These are phyloP conservation scores for Sialis fuliginosa DNA, from an alignment of 2,888 invertebrate species.

Conservation along the genomic window DNA sequence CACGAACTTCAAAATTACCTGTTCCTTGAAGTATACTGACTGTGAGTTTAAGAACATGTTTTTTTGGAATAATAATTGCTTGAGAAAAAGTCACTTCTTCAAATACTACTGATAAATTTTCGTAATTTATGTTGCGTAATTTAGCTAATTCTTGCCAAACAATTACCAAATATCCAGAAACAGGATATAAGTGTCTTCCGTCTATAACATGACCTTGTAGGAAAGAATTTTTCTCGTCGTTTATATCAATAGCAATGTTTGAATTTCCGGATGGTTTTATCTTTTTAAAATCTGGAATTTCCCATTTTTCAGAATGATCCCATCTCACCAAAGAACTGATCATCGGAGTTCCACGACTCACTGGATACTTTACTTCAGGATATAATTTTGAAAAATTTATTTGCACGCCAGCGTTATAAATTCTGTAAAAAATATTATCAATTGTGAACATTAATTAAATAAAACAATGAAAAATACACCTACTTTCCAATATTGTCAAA, in stretches of 20 bases:
- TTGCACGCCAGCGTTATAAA: constrained; percentile 62
- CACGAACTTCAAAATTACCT: constrained; percentile 28
- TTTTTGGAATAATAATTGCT: constrained; percentile 34
- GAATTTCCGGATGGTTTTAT: constrained; percentile 33
- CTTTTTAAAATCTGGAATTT: constrained; percentile 38
- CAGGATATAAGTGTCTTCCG: constrained; percentile 35
- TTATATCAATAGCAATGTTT: constrained; percentile 35
- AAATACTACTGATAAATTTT: constrained; percentile 34
- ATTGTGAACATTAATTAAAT: neutral
- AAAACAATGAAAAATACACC: neutral
- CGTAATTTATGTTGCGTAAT: constrained; percentile 19
- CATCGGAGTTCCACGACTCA: constrained; percentile 72
- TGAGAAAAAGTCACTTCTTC: constrained; percentile 38
- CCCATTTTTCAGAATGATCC: constrained; percentile 70
- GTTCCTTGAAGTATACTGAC: constrained; percentile 19
- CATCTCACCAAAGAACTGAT: constrained; percentile 69
- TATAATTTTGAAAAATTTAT: constrained; percentile 60
- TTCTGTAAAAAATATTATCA: constrained; percentile 27
- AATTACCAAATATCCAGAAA: constrained; percentile 33
- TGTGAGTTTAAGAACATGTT: constrained; percentile 19
- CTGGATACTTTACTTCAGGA: constrained; percentile 60
- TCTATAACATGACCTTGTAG: constrained; percentile 70
- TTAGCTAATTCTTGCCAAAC: constrained; percentile 27
- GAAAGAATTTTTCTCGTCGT: constrained; percentile 50
- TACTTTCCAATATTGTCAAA: neutral